Base-by-base conservation (phyloP, 1,140 invertebrate genomes). In the Varroa destructor region DNA sequence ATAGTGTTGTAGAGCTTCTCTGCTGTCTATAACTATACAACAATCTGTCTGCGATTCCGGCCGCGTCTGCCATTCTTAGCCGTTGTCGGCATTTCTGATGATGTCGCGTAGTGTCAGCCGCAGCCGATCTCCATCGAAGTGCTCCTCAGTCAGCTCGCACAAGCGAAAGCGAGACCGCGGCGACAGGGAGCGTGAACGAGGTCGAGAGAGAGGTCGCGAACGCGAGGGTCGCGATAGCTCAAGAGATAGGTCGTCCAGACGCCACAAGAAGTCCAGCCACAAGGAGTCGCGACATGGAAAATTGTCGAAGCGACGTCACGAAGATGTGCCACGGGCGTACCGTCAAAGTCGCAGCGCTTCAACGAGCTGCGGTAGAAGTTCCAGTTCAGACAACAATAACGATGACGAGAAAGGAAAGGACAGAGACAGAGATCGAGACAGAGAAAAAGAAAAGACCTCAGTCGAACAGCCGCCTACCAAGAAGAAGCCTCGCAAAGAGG, bases 21-120 rank as follows among this genome's bases (percentile, higher is more conserved):
- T 51, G 8, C 4, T 8, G 46, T 3, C 46, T 51, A 8, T 51
- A 8, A 51, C 3, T 51, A 25, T 25, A 25, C 46, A 51, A 8
- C 46, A 51, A 51, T 51, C 46, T 51, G 46, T 51, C 46, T 51
- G 46, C 46, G 4, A 51, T 51, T 8, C 8, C 46, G 3, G 46
- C 46, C 8, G 46, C 46, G 3, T 3, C 46, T 51, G 46, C 46
- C 8, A 8, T 8, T 8, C 4, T 3, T 51, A 51, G 46, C 46
- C 46, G 46, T 3, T 51, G 46, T 51, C 46, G 46, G 46, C 40
- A 4, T 58, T 3, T 14, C 2, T 25, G 36, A 37, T 5, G 40
- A 67, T 67, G 61, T 67, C 61, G 14, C 61, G 61, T 37, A 67
- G 61, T 40, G 37, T 67, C 40, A 67, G 61, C 8, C 61, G 61